Evolutionary conservation across 1,140 invertebrate species (phyloP), one percentile per base, ranked within the genome.

Genomic region (Cherax quadricarinatus): DNA sequence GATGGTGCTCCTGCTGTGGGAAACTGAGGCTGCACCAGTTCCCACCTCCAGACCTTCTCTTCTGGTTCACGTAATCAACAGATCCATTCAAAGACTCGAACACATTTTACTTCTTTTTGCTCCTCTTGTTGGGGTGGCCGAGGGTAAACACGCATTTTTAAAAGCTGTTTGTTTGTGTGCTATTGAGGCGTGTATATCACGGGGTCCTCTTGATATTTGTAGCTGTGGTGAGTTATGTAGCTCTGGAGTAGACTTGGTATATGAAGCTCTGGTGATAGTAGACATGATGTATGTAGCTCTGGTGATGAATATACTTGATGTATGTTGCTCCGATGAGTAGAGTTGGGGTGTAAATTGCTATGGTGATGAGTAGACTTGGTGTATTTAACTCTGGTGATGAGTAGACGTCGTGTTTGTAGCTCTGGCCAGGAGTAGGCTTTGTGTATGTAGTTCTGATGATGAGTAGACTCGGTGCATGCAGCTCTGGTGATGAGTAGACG

Each of bases 51-150:
- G 12, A 75, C 24, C 70, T 75, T 75, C 70, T 75, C 30, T 70
- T 70, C 30, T 7, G 70, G 70, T 30, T n/a, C 16, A 75, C 70
- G 70, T 75, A 75, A 75, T 75, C 70, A 75, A 75, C 70, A 75
- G 70, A 75, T 75, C 70, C 24, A 75, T 30, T 75, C 70, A 75
- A 30, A 24, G 4, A 9, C 70, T 4, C 7, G n/a, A 75, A 30
- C 70, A 75, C 70, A 75, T 24, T 75, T 75, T 7, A 12, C 70
- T 24, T 24, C n/a, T 75, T 75, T 75, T 30, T 75, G 62, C 62
- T 21, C 21, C 70, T 30, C n/a, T n/a, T 30, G 24, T 24, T 75
- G 70, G 24, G 70, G 21, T 24, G 30, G 70, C 30, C 70, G 70
- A 30, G 16, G 70, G 70, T 24, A 75, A 75, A 75, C 21, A 75